These are phyloP conservation scores for Scomber scombrus DNA, from an alignment of 2,113 vertebrate species.

Conservation along the genomic window DNA sequence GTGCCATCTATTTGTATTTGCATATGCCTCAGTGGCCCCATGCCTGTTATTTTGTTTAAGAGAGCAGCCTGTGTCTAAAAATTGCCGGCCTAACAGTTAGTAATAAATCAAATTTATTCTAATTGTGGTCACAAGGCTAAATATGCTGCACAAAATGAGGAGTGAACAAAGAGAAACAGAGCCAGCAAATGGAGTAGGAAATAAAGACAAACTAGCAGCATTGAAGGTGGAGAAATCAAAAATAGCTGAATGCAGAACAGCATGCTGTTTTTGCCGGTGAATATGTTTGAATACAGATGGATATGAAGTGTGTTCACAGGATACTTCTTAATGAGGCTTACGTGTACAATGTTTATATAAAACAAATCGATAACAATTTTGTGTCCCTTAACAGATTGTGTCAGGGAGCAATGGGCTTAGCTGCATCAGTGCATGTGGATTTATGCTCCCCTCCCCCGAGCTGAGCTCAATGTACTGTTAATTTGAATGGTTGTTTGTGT, in stretches of 20 bases:
- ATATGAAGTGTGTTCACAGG: not conserved
- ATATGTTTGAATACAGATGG: not conserved
- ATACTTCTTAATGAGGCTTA: not conserved
- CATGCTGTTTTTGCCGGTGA: conserved; percentile 9
- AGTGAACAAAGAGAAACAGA: conserved; percentile 6
- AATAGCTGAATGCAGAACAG: conserved; percentile 10
- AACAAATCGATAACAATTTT: conserved; percentile 6
- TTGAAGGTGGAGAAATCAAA: conserved; percentile 12
- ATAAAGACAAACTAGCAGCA: conserved; percentile 25
- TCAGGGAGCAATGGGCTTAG: conserved; percentile 7
- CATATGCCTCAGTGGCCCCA: conserved; percentile 4
- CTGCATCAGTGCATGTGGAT: conserved; percentile 9
- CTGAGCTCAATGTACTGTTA: not conserved
- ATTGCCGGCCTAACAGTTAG: conserved; percentile 15
- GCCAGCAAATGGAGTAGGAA: conserved; percentile 28
- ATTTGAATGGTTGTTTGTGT: not conserved
- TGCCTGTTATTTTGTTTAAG: conserved; percentile 44
- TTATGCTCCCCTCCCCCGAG: conserved; percentile 10
- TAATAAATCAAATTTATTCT: conserved; percentile 58
- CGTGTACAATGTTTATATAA: conserved; percentile 11
- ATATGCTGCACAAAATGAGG: conserved; percentile 24
- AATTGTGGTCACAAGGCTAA: conserved; percentile 38
- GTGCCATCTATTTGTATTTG: conserved; percentile 14
- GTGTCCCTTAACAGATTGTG: conserved; percentile 6
- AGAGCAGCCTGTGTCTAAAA: conserved; percentile 45